A percentile compares a stretch with the other conserved stretches of the same genome.
Conservation (phyloP, 2,888 invertebrate species). For the Phaedon cochleariae region DNA sequence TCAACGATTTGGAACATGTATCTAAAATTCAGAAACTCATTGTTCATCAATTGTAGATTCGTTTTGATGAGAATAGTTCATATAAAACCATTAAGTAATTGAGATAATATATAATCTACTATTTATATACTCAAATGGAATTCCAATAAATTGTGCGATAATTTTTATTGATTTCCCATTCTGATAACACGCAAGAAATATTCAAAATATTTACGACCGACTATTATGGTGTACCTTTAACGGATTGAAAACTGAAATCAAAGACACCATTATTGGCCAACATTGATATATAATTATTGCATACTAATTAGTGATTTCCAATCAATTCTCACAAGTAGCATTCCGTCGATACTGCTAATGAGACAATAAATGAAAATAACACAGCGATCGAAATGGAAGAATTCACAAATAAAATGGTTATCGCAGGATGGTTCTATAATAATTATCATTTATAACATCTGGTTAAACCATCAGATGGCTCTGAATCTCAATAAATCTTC, state of each 20-base stretch:
- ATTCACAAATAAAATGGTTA: background rate
- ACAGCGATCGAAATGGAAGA: background rate
- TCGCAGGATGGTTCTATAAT: background rate
- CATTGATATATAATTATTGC: background rate
- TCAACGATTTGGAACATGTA: no score
- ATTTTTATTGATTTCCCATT: background rate
- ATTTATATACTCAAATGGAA: background rate
- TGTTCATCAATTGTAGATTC: no score
- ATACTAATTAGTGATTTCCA: constrained; percentile 1
- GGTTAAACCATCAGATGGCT: background rate
- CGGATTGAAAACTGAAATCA: background rate
- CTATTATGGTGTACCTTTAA: background rate
- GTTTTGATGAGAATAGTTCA: no score
- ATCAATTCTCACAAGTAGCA: background rate
- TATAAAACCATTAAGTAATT: no score
- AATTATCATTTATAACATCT: background rate
- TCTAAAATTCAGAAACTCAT: no score
- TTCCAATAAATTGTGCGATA: background rate
- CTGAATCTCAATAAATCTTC: background rate
- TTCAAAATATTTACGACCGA: background rate
- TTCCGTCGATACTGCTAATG: background rate
- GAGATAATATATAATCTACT: no score
- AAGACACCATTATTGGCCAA: constrained; percentile 2
- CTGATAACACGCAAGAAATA: background rate
- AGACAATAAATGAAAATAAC: background rate